A percentile compares a stretch with the other conserved stretches of the same genome.
phyloP scores from a whole-genome alignment of 2,888 invertebrate species.

The Octonoba sinensis region DNA sequence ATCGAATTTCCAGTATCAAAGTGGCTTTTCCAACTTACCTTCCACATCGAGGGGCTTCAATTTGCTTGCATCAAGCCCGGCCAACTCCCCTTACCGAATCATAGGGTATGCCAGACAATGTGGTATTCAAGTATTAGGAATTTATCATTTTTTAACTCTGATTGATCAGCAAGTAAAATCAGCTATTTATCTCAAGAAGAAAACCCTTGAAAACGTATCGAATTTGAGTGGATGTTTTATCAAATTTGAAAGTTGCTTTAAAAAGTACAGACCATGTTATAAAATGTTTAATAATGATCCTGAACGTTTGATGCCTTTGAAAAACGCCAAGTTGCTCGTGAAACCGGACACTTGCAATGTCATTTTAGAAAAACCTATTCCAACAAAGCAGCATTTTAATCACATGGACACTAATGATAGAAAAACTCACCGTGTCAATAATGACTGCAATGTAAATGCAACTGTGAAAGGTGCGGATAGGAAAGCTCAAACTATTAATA shows the following conservation, averaged over 20 bases:
- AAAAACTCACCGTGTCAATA: constrained; percentile 4
- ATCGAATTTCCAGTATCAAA: constrained; percentile 7
- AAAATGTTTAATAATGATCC: constrained; percentile 54
- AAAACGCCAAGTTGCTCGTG: constrained; percentile 42
- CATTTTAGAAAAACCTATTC: constrained; percentile 34
- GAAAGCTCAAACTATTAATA: constrained; percentile 18
- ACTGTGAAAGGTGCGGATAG: constrained; percentile 32
- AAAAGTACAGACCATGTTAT: constrained; percentile 54
- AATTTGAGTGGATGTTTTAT: constrained; percentile 43
- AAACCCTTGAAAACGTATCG: constrained; percentile 16
- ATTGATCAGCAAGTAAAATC: constrained; percentile 31
- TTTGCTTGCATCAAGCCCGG: constrained; percentile 3
- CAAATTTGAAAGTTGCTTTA: constrained; percentile 44
- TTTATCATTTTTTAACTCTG: constrained; percentile 37
- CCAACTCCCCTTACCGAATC: constrained; percentile 20
- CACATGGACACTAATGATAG: constrained; percentile 32
- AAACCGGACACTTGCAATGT: constrained; percentile 40
- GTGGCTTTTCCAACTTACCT: constrained; percentile 27
- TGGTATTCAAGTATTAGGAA: constrained; percentile 40
- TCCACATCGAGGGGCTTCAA: constrained; percentile 52
- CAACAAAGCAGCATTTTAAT: constrained; percentile 27
- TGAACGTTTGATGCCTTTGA: constrained; percentile 39
- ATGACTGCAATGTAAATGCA: constrained; percentile 17
- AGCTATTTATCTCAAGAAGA: not conserved
- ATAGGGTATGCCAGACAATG: constrained; percentile 37